Conservation (phyloP, 2,888 invertebrate species). For the Scaptomyza tumidula region DNA sequence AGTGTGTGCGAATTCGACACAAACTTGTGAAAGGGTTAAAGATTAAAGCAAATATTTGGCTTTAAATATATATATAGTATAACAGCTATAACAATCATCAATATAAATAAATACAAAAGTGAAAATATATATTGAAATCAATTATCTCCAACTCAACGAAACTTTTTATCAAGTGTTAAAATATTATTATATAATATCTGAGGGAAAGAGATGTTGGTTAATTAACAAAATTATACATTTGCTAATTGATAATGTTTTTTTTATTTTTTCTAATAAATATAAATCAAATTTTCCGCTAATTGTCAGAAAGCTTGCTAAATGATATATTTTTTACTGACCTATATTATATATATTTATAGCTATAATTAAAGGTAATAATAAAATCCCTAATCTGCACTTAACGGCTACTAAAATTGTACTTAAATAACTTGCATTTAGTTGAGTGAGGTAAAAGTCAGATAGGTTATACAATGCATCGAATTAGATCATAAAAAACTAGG, state of each 20-base stretch:
- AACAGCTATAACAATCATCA: conserved; percentile 24
- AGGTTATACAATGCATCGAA: not conserved
- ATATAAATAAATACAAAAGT: conserved; percentile 35
- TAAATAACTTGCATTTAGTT: not conserved
- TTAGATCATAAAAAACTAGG: not conserved
- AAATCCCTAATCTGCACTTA: not conserved
- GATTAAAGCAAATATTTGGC: conserved; percentile 67
- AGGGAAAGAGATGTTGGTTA: not conserved
- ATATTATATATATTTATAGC: too few species aligned
- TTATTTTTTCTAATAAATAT: not conserved
- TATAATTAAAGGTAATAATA: not conserved
- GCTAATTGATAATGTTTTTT: not conserved
- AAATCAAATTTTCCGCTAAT: not conserved
- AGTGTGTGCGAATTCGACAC: conserved; percentile 47
- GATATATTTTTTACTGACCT: not conserved
- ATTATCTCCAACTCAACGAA: conserved; percentile 46
- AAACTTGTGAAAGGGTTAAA: conserved; percentile 72
- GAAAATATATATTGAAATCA: conserved; percentile 56
- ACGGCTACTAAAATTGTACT: not conserved
- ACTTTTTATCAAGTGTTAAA: not conserved
- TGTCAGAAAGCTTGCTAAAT: not conserved
- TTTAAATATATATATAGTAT: conserved; percentile 28
- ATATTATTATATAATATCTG: not conserved
- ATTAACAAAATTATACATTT: not conserved
- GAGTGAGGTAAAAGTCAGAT: not conserved